phyloP scores from a whole-genome alignment of 1,140 invertebrate species.

The Magallana gigas region DNA sequence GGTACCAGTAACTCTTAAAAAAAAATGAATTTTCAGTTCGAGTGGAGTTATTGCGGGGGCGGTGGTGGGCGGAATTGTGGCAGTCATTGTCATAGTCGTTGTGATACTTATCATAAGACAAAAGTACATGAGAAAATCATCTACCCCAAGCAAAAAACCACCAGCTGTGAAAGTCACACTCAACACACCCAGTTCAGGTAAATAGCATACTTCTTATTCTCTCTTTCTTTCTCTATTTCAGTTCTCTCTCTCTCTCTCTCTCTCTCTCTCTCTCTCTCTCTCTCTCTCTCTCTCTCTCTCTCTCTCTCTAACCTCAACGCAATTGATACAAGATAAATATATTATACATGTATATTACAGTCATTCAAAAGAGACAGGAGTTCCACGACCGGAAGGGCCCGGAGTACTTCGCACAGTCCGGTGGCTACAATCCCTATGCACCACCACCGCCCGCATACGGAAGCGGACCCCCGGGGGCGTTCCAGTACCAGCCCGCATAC shows the following conservation, averaged over 20 bases:
- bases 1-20: no score
- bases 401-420: background rate
- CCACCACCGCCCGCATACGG: background rate
- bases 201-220: background rate
- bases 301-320: no score
- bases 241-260: background rate
- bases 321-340: background rate
- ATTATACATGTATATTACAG: background rate
- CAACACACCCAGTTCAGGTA: no score
- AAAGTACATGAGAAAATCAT: no score
- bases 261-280: slow-evolving; percentile 8
- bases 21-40: no score
- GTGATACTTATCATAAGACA: no score
- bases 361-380: slow-evolving; percentile 8
- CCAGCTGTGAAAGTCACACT: no score
- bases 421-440: background rate
- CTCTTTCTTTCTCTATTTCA: background rate
- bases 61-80: no score
- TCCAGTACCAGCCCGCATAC: background rate
- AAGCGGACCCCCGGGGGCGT: background rate
- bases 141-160: background rate
- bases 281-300: background rate
- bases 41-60: no score
- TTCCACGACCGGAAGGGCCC: background rate
- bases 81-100: no score